Conservation (phyloP, 1,140 invertebrate genomes). For the Aphidius gifuensis region DNA sequence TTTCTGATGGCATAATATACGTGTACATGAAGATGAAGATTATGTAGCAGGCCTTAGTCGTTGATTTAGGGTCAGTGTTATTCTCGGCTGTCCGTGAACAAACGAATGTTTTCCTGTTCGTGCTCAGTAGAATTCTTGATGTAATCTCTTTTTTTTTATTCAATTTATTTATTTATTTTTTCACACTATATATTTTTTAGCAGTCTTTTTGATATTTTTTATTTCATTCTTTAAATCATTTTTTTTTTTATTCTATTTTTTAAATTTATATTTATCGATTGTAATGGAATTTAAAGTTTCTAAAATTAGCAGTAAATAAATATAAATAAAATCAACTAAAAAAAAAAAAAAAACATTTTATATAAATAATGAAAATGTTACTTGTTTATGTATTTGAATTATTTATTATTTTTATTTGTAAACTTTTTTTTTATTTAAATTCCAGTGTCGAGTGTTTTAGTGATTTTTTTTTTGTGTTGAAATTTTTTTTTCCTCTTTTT, state of each 20-base stretch:
- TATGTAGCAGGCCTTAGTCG: slow-evolving; percentile 21
- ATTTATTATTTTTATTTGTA: no score
- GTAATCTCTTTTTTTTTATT: slow-evolving; percentile 22
- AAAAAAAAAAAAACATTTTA: no score
- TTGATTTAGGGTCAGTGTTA: slow-evolving; percentile 36
- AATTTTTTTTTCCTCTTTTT: no score
- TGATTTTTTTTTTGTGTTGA: no score
- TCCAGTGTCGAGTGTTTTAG: no score
- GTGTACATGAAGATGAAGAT: slow-evolving; percentile 26
- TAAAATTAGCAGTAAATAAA: no score
- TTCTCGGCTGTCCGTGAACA: slow-evolving; percentile 31
- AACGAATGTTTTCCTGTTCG: slow-evolving; percentile 39
- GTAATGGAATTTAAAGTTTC: no score
- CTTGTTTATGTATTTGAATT: no score
- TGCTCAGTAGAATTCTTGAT: slow-evolving; percentile 29
- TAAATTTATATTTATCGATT: slow-evolving; percentile 5
- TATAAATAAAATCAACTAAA: no score
- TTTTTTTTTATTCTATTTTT: not conserved
- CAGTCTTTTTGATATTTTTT: slow-evolving; percentile 8
- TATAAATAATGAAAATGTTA: no score
- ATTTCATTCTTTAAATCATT: slow-evolving; percentile 9
- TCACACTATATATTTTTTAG: slow-evolving; percentile 1
- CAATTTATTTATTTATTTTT: slow-evolving; percentile 18
- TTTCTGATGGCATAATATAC: no score
- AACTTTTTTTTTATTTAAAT: no score